Evolutionary conservation across 1,140 invertebrate species (phyloP).

Genomic region (Eupristina koningsbergeri): DNA sequence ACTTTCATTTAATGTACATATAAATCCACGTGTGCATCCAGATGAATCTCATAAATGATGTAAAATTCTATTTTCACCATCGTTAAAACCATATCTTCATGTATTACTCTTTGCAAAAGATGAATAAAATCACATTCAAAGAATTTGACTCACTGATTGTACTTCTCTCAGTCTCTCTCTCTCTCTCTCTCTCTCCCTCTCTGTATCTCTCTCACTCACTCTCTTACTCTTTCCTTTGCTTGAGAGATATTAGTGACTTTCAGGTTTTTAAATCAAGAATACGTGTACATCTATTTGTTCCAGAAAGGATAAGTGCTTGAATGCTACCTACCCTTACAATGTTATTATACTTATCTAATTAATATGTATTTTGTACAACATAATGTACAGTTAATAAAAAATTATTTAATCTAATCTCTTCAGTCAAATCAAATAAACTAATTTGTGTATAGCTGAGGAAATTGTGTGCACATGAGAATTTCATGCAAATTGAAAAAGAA

Average conservation of each 20-base stretch:
- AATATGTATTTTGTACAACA: too few relatives aligned
- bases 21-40: neutral
- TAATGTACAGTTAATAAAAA: too few relatives aligned
- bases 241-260: too few relatives aligned
- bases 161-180: slow-evolving; percentile 22
- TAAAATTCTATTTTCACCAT: slow-evolving; percentile 11
- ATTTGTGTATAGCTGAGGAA: neutral
- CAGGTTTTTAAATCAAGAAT: too few relatives aligned
- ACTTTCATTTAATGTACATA: neutral
- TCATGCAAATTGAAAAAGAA: slow-evolving; percentile 51
- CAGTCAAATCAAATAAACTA: slow-evolving; percentile 41
- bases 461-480: slow-evolving; percentile 29
- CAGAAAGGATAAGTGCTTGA: too few relatives aligned
- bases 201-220: too few relatives aligned
- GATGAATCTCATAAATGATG: slow-evolving; percentile 31
- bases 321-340: too few relatives aligned
- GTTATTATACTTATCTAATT: too few relatives aligned
- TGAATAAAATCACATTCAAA: slow-evolving; percentile 35
- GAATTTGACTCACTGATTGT: slow-evolving; percentile 1
- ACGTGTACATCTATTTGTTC: too few relatives aligned
- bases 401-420: too few relatives aligned
- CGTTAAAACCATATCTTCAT: slow-evolving; percentile 21
- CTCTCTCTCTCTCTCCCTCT: too few relatives aligned
- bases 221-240: too few relatives aligned
- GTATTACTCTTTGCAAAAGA: slow-evolving; percentile 37